These are phyloP conservation scores for Aporophyla nigra DNA, from an alignment of 2,888 invertebrate species.

Conservation along the genomic window DNA sequence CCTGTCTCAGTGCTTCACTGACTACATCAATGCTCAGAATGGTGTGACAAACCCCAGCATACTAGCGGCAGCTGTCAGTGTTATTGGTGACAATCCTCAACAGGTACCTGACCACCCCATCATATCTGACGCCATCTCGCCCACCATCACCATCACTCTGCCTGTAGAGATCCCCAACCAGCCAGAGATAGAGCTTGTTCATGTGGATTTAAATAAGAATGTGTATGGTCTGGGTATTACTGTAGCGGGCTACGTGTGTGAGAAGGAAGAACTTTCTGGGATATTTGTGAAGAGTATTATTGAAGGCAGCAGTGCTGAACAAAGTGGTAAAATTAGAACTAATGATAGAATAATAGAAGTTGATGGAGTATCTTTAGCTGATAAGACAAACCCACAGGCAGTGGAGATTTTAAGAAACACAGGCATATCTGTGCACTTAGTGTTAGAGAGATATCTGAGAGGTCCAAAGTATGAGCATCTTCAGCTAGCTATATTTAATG, in stretches of 20 bases:
- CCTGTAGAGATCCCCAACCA: constrained; percentile 91
- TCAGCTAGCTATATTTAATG: constrained; percentile 95
- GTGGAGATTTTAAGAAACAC: constrained; percentile 98
- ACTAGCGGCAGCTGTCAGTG: constrained; percentile 86
- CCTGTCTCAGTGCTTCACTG: constrained; percentile 84
- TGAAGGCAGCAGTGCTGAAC: constrained; percentile 98
- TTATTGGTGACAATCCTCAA: constrained; percentile 86
- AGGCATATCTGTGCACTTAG: constrained; percentile 96
- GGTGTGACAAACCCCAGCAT: constrained; percentile 77
- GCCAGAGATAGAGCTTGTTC: constrained; percentile 97
- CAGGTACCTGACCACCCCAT: constrained; percentile 85
- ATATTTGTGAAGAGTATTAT: constrained; percentile 99
- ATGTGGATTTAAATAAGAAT: constrained; percentile 97
- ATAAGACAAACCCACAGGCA: constrained; percentile 98
- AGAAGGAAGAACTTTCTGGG: constrained; percentile 99
- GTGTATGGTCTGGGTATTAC: constrained; percentile 98
- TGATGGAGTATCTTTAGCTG: constrained; percentile 96
- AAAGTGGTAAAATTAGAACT: constrained; percentile 97
- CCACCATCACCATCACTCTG: constrained; percentile 88
- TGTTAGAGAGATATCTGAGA: constrained; percentile 97
- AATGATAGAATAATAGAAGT: constrained; percentile 99
- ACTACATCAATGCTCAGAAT: constrained; percentile 84
- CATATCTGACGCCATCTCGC: constrained; percentile 81
- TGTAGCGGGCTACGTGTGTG: constrained; percentile 99
- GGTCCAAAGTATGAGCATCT: constrained; percentile 98